Evolutionary conservation across 2,113 vertebrate genomes (phyloP).

Genomic region (Sylvicapra grimmia): DNA sequence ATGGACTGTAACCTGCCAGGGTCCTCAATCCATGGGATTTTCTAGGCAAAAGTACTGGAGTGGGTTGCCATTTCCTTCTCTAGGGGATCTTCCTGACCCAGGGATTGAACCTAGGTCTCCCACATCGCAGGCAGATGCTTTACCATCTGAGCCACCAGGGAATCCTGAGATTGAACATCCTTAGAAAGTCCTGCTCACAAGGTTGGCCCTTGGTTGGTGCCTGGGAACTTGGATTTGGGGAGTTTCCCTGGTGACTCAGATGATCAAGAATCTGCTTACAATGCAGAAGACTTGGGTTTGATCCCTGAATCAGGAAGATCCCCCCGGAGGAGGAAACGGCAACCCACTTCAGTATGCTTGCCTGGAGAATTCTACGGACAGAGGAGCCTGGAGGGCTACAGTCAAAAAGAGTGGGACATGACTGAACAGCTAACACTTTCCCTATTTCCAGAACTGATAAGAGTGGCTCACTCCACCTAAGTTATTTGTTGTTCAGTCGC

Average conservation of each 20-base stretch:
- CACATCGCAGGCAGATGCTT: neutral
- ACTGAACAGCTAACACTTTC: neutral
- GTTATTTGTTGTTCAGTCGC: neutral
- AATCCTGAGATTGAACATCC: neutral
- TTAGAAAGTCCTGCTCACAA: neutral
- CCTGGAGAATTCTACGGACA: neutral
- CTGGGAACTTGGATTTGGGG: neutral
- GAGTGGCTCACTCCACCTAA: neutral
- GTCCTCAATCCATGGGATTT: neutral
- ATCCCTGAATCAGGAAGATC: neutral
- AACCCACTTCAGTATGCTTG: neutral
- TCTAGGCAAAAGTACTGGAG: neutral
- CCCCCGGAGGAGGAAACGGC: neutral
- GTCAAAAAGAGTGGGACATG: neutral
- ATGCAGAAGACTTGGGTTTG: neutral
- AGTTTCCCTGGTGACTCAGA: neutral
- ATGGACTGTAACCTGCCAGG: neutral
- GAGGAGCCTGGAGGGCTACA: neutral
- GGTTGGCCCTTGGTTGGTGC: neutral
- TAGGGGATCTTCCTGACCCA: neutral
- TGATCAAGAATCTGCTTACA: neutral
- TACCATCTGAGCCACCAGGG: neutral
- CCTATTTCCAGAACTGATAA: neutral
- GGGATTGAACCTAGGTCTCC: neutral
- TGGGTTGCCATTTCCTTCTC: neutral